Evolutionary conservation across 2,113 vertebrate species (phyloP), one percentile per base, ranked within the genome.

Genomic region (Charina bottae): DNA sequence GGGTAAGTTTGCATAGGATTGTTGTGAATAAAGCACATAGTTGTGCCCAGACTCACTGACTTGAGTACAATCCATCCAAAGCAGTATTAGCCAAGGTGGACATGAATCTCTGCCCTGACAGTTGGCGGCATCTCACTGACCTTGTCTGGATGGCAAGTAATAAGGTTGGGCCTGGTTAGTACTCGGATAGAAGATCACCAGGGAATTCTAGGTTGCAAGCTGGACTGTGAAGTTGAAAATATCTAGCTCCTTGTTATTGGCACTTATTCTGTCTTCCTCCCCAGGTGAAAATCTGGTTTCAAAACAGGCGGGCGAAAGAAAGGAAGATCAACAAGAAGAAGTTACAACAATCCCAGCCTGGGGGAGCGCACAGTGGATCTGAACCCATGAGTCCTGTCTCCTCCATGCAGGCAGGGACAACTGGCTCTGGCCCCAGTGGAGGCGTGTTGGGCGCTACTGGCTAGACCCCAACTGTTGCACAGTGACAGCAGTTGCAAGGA

Each of bases 201-300:
- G 15, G 49, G n/a, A 68, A 72, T 33, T 37, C 33, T 3, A 9
- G 72, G 17, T 42, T 37, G 72, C 37, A 42, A 42, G 21, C 17
- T 37, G 7, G 33, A 37, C 33, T 78, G 17, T 42, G 72, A 42
- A 78, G 7, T 33, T 78, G 72, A 42, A 78, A 37, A 37, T 37
- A 78, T 21, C 6, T 37, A 78, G 15, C 33, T 78, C 72, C 8
- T 17, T 21, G 37, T 78, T 21, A 9, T 42, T 78, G 33, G 37
- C 7, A 37, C 68, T 7, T 9, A 78, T 8, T 49, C 54, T 90
- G 17, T 28, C 60, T 64, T 62, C 4, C 37, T 42, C n/a, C 89
- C 24, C 94, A 98, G 98, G 98, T 98, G 93, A 98, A 98, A 95
- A 98, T 98, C 68, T 98, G 98, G 98, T 98, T 98, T 96, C 98